A percentile compares a stretch with the other conserved stretches of the same genome.
These are phyloP conservation scores for Habrosyne pyritoides DNA, from an alignment of 2,888 invertebrate species.

Conservation along the genomic window DNA sequence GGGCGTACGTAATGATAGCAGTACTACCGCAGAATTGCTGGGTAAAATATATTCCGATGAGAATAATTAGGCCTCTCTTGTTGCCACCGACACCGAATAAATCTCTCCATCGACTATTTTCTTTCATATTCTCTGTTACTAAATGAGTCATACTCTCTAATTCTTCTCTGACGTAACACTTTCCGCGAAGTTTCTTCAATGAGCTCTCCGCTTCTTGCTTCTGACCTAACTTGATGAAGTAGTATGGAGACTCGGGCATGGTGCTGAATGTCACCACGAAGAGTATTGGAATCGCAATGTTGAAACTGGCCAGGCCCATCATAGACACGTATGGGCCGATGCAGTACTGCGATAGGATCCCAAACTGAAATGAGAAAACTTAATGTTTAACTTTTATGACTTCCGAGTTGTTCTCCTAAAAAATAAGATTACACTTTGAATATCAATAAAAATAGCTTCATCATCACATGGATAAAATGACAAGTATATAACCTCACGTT, in stretches of 20 bases:
- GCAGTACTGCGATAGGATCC: slow-evolving; percentile 84
- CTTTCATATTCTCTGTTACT: slow-evolving; percentile 80
- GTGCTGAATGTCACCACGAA: slow-evolving; percentile 82
- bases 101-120: slow-evolving; percentile 75
- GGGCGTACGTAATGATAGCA: slow-evolving; percentile 83
- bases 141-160: slow-evolving; percentile 79
- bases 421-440: too few relatives aligned
- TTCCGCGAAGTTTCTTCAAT: slow-evolving; percentile 82
- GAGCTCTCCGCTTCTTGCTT: slow-evolving; percentile 81
- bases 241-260: slow-evolving; percentile 88
- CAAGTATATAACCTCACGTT: too few relatives aligned
- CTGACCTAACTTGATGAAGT: slow-evolving; percentile 75
- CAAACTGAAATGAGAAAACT: slow-evolving; percentile 68
- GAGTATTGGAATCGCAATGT: slow-evolving; percentile 80
- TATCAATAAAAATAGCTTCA: too few relatives aligned
- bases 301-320: slow-evolving; percentile 80
- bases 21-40: slow-evolving; percentile 86
- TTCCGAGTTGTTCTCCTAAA: too few relatives aligned
- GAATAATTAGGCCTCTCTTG: slow-evolving; percentile 82
- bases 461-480: too few relatives aligned
- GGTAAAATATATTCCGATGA: slow-evolving; percentile 84
- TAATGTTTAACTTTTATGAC: neutral
- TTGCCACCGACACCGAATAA: slow-evolving; percentile 75
- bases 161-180: slow-evolving; percentile 80
- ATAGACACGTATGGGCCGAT: slow-evolving; percentile 84